A percentile compares a stretch with the other conserved stretches of the same genome.
Conservation (phyloP, 1,140 invertebrate species). For the Bombus superbus region DNA sequence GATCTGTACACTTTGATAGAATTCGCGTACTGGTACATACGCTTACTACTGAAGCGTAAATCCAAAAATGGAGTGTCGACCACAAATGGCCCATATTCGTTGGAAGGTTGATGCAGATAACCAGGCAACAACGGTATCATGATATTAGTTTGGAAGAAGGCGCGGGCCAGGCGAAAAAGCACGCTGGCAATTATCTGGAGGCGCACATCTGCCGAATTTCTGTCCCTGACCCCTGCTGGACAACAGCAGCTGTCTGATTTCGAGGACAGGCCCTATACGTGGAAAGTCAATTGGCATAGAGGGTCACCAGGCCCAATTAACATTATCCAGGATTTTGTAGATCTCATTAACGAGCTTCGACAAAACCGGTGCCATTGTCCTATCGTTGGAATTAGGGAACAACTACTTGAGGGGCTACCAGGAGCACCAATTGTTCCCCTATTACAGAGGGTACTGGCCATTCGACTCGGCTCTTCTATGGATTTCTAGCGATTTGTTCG, state of each 20-base stretch:
- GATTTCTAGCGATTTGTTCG: not conserved
- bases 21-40: too few species aligned
- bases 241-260: slow-evolving; percentile 49
- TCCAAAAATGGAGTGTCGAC: not conserved
- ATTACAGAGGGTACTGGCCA: slow-evolving; percentile 1
- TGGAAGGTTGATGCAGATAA: not conserved
- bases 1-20: too few species aligned
- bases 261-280: slow-evolving; percentile 18
- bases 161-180: not conserved
- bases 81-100: not conserved
- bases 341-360: slow-evolving; percentile 25
- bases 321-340: slow-evolving; percentile 47
- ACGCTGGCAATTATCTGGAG: slow-evolving; percentile 22
- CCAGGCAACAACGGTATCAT: not conserved
- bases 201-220: slow-evolving; percentile 42
- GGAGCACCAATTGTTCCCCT: slow-evolving; percentile 46
- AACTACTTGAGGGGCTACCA: not conserved
- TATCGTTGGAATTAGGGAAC: slow-evolving; percentile 16
- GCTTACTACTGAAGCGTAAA: not conserved
- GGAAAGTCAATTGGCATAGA: slow-evolving; percentile 44
- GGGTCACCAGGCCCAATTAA: slow-evolving; percentile 26
- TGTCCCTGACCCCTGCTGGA: slow-evolving; percentile 29
- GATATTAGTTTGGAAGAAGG: not conserved
- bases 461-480: not conserved
- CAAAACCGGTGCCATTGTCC: slow-evolving; percentile 1